A percentile compares a stretch with the other conserved stretches of the same genome.
Evolutionary conservation across 2,888 invertebrate species (phyloP).

Genomic region (Ceramica pisi): DNA sequence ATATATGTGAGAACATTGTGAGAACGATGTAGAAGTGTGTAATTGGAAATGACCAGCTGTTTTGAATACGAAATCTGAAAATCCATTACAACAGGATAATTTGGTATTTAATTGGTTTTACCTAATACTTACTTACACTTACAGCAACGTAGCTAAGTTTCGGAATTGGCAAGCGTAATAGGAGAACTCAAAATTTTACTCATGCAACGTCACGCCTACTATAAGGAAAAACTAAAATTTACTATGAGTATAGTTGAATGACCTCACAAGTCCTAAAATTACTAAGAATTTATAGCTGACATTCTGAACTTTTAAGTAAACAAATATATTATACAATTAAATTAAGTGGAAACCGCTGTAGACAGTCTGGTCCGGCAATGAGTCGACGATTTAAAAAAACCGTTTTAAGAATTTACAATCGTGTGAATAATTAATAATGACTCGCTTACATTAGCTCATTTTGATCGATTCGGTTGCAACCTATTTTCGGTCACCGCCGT

Average conservation of each 20-base stretch:
- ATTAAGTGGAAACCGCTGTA: conserved; percentile 29
- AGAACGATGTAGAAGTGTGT: no score
- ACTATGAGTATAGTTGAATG: conserved; percentile 4
- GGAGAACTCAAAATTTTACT: conserved; percentile 19
- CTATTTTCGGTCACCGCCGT: no score
- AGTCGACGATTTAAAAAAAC: conserved; percentile 4
- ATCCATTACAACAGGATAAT: no score
- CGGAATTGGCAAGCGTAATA: background rate
- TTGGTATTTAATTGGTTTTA: conserved; percentile 1
- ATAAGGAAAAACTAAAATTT: conserved; percentile 25
- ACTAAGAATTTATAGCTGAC: conserved; percentile 8
- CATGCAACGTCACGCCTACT: background rate
- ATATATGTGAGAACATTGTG: no score
- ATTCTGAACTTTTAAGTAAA: background rate
- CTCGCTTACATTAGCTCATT: no score
- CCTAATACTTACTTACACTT: background rate
- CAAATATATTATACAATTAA: background rate
- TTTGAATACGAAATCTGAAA: no score
- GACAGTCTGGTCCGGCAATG: background rate
- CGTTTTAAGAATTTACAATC: no score
- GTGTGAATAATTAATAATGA: no score
- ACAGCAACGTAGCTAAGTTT: background rate
- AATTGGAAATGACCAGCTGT: no score
- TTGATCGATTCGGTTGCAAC: no score
- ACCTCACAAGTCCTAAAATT: conserved; percentile 19